Conservation (phyloP, 2,888 invertebrate genomes). For the Spialia ferax region DNA sequence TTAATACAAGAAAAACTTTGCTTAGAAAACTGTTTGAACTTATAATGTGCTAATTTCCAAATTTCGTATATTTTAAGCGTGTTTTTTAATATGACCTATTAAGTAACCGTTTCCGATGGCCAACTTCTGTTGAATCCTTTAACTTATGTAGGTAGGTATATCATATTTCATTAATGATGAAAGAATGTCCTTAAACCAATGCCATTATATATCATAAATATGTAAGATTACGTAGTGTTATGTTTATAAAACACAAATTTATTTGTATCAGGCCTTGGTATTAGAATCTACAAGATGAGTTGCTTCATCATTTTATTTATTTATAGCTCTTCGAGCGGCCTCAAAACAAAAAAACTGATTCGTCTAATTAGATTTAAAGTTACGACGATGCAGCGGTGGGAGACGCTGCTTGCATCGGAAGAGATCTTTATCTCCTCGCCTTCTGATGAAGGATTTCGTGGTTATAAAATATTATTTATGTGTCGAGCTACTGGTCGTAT, state of each 20-base stretch:
- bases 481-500: slow-evolving; percentile 38
- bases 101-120: neutral
- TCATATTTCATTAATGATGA: slow-evolving; percentile 6
- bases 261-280: neutral
- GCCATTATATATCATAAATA: slow-evolving; percentile 10
- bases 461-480: slow-evolving; percentile 57
- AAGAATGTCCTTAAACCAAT: slow-evolving; percentile 8
- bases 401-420: slow-evolving; percentile 53
- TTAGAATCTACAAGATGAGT: neutral
- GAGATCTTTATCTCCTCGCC: slow-evolving; percentile 67
- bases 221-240: slow-evolving; percentile 8
- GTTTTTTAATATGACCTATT: neutral
- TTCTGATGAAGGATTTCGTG: slow-evolving; percentile 52
- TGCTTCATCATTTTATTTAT: neutral
- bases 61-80: neutral
- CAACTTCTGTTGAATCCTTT: slow-evolving; percentile 1
- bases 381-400: slow-evolving; percentile 14
- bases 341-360: slow-evolving; percentile 22
- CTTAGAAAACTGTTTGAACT: too few species aligned
- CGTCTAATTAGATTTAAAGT: slow-evolving; percentile 32
- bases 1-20: too few species aligned
- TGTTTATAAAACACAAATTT: neutral
- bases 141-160: neutral
- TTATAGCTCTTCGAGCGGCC: neutral
- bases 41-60: neutral